Conservation (phyloP, 2,888 invertebrate species). For the Drosophila sordidapex region DNA sequence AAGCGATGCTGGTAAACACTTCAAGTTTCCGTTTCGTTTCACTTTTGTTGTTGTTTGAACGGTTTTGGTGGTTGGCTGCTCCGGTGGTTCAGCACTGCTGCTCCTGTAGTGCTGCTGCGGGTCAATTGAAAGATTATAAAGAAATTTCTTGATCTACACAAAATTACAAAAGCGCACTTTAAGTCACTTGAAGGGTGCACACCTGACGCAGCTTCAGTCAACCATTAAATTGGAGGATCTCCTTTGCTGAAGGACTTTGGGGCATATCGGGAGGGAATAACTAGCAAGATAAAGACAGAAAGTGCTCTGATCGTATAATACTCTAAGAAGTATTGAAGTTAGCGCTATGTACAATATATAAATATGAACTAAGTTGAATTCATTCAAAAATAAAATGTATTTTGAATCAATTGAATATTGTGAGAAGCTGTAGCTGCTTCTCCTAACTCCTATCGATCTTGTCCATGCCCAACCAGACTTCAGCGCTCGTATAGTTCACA, state of each 20-base stretch:
- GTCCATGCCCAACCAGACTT: conserved; percentile 1
- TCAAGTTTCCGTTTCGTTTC: conserved; percentile 73
- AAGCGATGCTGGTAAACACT: conserved; percentile 81
- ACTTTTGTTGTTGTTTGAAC: conserved; percentile 33
- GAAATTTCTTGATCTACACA: conserved; percentile 23
- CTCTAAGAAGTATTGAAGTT: too few relatives aligned
- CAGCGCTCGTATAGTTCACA: conserved; percentile 11
- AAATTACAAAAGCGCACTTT: conserved; percentile 14
- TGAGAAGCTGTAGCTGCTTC: neutral
- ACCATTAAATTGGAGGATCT: conserved; percentile 1
- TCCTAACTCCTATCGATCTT: neutral
- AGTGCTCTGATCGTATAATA: too few relatives aligned
- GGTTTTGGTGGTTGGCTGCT: conserved; percentile 7
- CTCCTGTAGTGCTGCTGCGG: conserved; percentile 39
- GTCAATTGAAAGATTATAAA: conserved; percentile 47
- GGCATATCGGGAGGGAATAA: neutral
- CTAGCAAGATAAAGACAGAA: neutral
- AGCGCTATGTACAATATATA: too few relatives aligned
- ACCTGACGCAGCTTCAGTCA: conserved; percentile 44
- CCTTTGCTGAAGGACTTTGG: neutral
- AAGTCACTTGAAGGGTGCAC: conserved; percentile 24
- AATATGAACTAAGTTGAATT: too few relatives aligned
- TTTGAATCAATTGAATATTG: neutral
- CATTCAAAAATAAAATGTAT: neutral
- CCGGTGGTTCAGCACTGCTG: neutral